Evolutionary conservation across 2,113 vertebrate species (phyloP).

Genomic region (Myxocyprinus asiaticus): DNA sequence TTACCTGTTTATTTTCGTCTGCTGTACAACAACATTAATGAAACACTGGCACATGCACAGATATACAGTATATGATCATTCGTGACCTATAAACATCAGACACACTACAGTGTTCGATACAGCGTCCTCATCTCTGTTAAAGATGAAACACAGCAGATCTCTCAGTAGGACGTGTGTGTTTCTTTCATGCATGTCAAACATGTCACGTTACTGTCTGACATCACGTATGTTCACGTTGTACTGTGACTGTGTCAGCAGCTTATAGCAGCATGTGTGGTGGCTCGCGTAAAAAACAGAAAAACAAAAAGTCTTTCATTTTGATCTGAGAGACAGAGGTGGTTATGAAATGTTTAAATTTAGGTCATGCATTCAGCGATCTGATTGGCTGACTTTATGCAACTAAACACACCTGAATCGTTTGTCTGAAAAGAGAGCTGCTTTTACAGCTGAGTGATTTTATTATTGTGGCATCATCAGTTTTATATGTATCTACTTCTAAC

Average conservation of each 20-base stretch:
- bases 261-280: not conserved
- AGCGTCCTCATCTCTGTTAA: not conserved
- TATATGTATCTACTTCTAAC: too few species aligned
- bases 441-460: too few species aligned
- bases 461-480: too few species aligned
- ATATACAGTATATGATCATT: not conserved
- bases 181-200: not conserved
- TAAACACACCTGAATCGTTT: too few species aligned
- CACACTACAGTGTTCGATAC: not conserved
- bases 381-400: too few species aligned
- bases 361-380: too few species aligned
- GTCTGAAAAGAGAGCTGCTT: too few species aligned
- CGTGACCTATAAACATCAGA: not conserved
- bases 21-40: conserved; percentile 13
- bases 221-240: not conserved
- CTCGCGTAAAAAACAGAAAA: too few species aligned
- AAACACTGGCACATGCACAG: not conserved
- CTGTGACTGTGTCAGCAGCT: too few species aligned
- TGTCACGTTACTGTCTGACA: not conserved
- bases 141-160: not conserved
- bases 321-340: not conserved
- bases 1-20: not conserved
- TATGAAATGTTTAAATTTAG: too few species aligned
- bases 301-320: not conserved
- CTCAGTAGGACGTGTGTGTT: not conserved